These are phyloP conservation scores for Saccostrea cuccullata DNA, from an alignment of 1,140 invertebrate genomes.

Conservation along the genomic window DNA sequence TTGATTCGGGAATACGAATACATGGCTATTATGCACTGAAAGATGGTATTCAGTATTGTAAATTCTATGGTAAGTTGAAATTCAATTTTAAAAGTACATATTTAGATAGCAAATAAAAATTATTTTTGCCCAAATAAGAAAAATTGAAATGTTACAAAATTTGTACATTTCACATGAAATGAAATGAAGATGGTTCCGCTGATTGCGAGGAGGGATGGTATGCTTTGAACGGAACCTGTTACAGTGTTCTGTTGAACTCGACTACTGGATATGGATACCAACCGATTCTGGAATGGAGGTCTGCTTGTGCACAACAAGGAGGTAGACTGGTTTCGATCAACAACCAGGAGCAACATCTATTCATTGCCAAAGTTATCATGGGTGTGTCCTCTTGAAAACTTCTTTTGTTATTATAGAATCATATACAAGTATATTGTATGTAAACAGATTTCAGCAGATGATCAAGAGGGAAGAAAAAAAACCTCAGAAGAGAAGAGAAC, in stretches of 20 bases:
- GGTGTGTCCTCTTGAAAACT: neutral
- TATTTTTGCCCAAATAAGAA: neutral
- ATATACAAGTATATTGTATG: neutral
- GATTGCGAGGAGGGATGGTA: neutral
- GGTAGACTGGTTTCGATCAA: neutral
- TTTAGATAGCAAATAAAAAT: neutral
- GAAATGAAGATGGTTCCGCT: neutral
- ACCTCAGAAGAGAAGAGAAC: neutral
- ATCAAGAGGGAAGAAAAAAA: no score
- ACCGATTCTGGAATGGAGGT: neutral
- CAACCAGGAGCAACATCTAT: neutral
- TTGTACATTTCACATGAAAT: no score
- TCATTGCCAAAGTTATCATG: slow-evolving; percentile 11
- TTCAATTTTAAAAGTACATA: neutral
- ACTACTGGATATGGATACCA: neutral
- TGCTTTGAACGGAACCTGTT: neutral
- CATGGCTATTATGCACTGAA: neutral
- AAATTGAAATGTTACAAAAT: neutral
- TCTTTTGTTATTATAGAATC: neutral
- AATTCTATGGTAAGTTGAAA: neutral
- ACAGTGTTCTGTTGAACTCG: neutral
- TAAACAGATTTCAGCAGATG: neutral
- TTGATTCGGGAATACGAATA: neutral
- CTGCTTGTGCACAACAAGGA: neutral
- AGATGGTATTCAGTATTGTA: neutral